Base-by-base conservation (phyloP, 2,113 vertebrate species). In the Myiagra hebetior region DNA sequence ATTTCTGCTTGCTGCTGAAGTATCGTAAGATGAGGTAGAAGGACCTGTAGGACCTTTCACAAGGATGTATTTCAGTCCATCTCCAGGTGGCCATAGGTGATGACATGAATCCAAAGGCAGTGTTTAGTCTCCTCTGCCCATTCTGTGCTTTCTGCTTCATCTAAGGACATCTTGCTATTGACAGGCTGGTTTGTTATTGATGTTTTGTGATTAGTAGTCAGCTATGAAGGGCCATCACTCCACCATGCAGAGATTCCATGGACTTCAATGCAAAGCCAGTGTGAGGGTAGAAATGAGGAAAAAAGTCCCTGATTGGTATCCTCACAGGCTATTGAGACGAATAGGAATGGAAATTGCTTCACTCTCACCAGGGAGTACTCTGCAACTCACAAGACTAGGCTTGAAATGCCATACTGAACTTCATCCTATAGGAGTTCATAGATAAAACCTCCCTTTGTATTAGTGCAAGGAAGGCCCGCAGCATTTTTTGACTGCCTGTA, bases 141-240 rank as follows among this genome's bases (percentile, higher is more conserved):
- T 75, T 85, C 33, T 3, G 9, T 28, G 20, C 31, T 59, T 79
- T 88, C 65, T 91, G 37, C 67, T 65, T 83, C 2, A 1, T 74
- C 64, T 60, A 23, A 73, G 37, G 52, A 31, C 39, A 28, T 42
- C 63, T 77, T 0, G 0, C 33, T 68, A 2, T 60, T 46, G 42
- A 21, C 22, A 44, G 9, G 4, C 13, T 62, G 18, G 9, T 76
- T 84, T 5, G 0, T 80, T 57, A n/a, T 5, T 60, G 13, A 42
- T 2, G 6, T 72, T 53, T 68, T 60, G 5, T 59, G 13, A 9
- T 75, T 50, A 24, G 15, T 28, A 41, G 23, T 56, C 19, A n/a
- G 30, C 42, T 65, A 3, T 35, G 49, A 72, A 89, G 31, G 23
- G 7, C n/a, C 28, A 23, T 35, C 31, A 39, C 30, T 55, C 21